A percentile compares a stretch with the other conserved stretches of the same genome.
Conservation (phyloP, 2,113 vertebrate species). For the Noturus placidus region DNA sequence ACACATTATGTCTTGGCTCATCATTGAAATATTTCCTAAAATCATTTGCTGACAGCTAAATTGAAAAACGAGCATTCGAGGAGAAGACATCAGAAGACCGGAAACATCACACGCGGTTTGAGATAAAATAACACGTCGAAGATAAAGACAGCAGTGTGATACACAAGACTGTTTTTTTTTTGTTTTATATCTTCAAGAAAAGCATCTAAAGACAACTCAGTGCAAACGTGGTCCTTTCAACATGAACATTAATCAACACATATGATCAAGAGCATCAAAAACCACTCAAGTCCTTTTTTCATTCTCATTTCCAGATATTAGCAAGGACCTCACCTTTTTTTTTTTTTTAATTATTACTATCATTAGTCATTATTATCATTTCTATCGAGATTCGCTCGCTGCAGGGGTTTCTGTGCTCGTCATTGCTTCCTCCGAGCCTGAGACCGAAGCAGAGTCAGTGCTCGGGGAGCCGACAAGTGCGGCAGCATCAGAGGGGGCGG, state of each 20-base stretch:
- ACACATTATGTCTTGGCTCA: background rate
- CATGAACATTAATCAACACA: background rate
- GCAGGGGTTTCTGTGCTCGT: constrained; percentile 58
- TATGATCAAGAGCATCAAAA: background rate
- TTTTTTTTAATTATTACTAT: too few species aligned
- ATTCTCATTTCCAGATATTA: background rate
- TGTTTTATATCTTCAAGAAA: background rate
- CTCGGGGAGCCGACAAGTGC: background rate
- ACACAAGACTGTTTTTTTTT: background rate
- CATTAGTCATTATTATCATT: background rate
- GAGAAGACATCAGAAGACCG: background rate
- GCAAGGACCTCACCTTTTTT: background rate
- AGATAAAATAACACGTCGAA: background rate
- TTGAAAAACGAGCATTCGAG: background rate
- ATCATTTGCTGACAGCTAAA: background rate
- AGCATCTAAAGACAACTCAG: background rate
- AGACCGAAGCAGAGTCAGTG: constrained; percentile 46
- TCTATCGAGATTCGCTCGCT: constrained; percentile 59
- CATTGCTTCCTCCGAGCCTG: constrained; percentile 42
- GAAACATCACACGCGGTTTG: background rate
- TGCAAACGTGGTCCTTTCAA: background rate
- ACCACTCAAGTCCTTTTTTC: background rate
- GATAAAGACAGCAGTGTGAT: background rate
- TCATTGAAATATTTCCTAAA: background rate
- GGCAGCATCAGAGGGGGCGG: constrained; percentile 45